Conservation (phyloP, 1,140 invertebrate species). For the Apis florea region DNA sequence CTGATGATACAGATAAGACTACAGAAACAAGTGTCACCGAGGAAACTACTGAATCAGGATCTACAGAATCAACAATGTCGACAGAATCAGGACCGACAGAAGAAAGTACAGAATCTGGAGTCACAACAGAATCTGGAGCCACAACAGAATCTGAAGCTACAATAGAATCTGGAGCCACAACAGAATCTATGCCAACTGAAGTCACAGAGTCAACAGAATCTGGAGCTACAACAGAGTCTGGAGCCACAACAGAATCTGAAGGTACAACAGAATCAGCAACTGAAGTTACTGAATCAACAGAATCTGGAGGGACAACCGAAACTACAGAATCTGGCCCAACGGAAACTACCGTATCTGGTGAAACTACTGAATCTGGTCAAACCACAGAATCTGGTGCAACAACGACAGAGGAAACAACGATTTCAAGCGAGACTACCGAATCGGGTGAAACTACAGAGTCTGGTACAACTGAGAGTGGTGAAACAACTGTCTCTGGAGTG, state of each 20-base stretch:
- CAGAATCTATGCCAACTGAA: too few relatives aligned
- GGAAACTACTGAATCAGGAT: background rate
- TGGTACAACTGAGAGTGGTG: constrained; percentile 55
- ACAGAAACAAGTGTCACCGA: constrained; percentile 32
- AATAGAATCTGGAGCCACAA: constrained; percentile 25
- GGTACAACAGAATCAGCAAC: constrained; percentile 66
- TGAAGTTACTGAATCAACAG: constrained; percentile 50
- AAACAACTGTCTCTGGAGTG: constrained; percentile 35
- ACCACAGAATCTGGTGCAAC: constrained; percentile 60
- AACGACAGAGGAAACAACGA: constrained; percentile 55
- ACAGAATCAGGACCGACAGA: background rate
- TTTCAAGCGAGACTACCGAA: constrained; percentile 58
- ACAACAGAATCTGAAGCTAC: constrained; percentile 14
- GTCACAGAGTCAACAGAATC: constrained; percentile 44
- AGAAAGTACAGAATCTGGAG: background rate
- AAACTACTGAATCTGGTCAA: constrained; percentile 54
- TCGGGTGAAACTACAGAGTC: constrained; percentile 51
- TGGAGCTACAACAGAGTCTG: constrained; percentile 49
- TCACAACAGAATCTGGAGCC: background rate
- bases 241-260: constrained; percentile 52
- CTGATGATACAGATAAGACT: background rate
- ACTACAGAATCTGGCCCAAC: constrained; percentile 60
- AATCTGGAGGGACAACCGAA: constrained; percentile 63
- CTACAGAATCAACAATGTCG: background rate
- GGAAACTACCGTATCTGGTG: constrained; percentile 53